phyloP scores from a whole-genome alignment of 2,888 invertebrate species.

The Drosophila kuntzei region DNA sequence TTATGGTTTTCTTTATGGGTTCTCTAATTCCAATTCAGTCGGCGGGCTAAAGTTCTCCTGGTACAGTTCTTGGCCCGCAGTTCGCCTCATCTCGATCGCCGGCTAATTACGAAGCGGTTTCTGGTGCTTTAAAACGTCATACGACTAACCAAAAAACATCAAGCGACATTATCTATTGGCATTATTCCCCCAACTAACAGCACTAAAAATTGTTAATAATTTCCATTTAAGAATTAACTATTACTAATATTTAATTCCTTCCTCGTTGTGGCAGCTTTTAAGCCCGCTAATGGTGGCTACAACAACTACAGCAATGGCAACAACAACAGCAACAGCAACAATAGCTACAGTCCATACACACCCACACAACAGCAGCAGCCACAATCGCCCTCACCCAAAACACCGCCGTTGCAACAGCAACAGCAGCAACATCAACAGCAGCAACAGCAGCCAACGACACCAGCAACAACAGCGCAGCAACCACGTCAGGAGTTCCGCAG shows the following conservation, averaged over 20 bases:
- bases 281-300: constrained; percentile 43
- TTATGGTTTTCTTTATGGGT: constrained; percentile 55
- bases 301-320: constrained; percentile 34
- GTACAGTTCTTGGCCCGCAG: constrained; percentile 51
- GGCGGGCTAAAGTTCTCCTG: constrained; percentile 46
- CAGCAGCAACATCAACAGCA: constrained; percentile 58
- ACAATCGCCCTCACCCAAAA: constrained; percentile 57
- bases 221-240: fast-evolving
- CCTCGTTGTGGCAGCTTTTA: constrained; percentile 33
- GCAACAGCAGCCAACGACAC: constrained; percentile 60
- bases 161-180: constrained; percentile 55
- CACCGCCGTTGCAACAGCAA: constrained; percentile 59
- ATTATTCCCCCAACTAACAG: constrained; percentile 58
- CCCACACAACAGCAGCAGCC: constrained; percentile 48
- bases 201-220: constrained; percentile 55
- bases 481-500: constrained; percentile 79
- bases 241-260: constrained; percentile 1
- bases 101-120: constrained; percentile 75
- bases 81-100: constrained; percentile 60
- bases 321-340: constrained; percentile 41
- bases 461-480: constrained; percentile 69
- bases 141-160: constrained; percentile 57
- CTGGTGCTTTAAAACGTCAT: constrained; percentile 71
- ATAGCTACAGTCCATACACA: constrained; percentile 24
- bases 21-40: constrained; percentile 48